phyloP scores from a whole-genome alignment of 2,888 invertebrate genomes.

The Thysanoteuthis rhombus region DNA sequence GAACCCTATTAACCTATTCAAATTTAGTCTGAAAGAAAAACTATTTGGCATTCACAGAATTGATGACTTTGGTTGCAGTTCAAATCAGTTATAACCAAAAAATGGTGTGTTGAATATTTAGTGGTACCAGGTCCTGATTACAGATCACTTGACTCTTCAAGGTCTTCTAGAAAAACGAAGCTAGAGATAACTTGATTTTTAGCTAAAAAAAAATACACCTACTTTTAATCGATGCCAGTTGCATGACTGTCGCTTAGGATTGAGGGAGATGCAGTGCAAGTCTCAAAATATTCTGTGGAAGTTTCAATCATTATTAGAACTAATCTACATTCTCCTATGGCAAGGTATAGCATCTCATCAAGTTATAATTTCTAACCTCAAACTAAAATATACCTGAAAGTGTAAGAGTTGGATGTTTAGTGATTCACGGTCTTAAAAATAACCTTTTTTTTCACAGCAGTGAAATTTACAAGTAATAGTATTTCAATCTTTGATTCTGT shows the following conservation, averaged over 20 bases:
- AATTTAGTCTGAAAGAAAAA: no score
- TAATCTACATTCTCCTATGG: neutral
- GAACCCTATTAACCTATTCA: no score
- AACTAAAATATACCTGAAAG: no score
- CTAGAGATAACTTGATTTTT: neutral
- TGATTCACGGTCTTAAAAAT: no score
- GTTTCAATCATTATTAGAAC: neutral
- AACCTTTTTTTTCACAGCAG: neutral
- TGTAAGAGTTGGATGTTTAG: no score
- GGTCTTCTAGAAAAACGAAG: neutral
- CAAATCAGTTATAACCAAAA: no score
- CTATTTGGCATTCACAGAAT: no score
- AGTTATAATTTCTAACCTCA: neutral
- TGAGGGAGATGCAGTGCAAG: neutral
- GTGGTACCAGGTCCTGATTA: neutral
- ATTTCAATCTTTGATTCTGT: neutral
- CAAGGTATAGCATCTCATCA: neutral
- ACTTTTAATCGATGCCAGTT: neutral
- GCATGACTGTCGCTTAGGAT: neutral
- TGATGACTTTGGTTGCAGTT: no score
- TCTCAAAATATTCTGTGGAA: neutral
- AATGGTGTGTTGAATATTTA: no score
- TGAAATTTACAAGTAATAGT: no score
- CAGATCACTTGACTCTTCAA: neutral
- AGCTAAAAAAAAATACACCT: neutral